Evolutionary conservation across 2,888 invertebrate species (phyloP), one percentile per base, ranked within the genome.

Genomic region (Hanleya hanleyi): DNA sequence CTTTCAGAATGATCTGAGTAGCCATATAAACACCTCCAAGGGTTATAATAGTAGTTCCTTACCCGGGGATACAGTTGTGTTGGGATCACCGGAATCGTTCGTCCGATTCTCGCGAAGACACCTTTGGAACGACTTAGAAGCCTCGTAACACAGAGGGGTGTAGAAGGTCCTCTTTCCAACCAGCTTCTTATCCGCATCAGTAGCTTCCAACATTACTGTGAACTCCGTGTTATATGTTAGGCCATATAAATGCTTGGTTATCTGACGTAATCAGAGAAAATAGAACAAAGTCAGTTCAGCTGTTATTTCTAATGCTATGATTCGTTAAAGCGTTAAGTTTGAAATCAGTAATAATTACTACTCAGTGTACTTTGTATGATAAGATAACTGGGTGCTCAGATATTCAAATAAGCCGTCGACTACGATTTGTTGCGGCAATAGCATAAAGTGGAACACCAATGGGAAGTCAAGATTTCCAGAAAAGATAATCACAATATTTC

Each of bases 171-270:
- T 32, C 9, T 69, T 62, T 1, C 74, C 77, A 0, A 62, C 37
- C 74, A 75, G 77, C 15, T 49, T 64, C 9, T 69, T 64, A 9
- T 72, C 64, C 2, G 73, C 38, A 3, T 70, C 50, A 3, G 71
- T 65, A 3, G 79, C 64, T 5, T 76, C 71, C 1, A 81, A 73
- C 22, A 71, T 62, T 0, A 81, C 69, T 37, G 67, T 61, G 49
- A 80, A 81, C n/a, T 76, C 62, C 0, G 83, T 77, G 69, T 80
- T 80, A 38, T 76, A 83, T 12, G 72, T 51, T 50, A 78, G 29
- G 12, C 32, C 4, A 12, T 4, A 26, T 15, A 57, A 2, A 29
- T 18, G 12, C 26, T 57, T 57, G 57, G 57, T 57, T 7, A 29
- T 57, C 57, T 57, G 57, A 57, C n/a, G n/a, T n/a, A n/a, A n/a